Base-by-base conservation (phyloP, 2,113 vertebrate species). In the Nipponia nippon region DNA sequence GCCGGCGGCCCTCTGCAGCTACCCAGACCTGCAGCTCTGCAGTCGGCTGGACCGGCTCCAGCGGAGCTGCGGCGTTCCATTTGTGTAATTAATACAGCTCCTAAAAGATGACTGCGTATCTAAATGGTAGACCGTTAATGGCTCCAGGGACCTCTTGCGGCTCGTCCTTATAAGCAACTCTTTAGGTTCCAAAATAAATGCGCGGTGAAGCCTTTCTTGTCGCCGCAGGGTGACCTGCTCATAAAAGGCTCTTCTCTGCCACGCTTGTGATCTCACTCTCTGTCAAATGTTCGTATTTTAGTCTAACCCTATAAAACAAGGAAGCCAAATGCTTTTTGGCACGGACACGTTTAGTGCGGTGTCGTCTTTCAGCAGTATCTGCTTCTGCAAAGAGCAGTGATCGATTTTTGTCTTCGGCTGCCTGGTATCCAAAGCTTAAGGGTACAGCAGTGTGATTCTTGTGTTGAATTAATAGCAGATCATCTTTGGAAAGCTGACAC, bases 81-180 rank as follows among this genome's bases (percentile, higher is more conserved):
- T 96, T 97, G 67, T 62, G 87, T 97, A 97, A 97, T 97, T 97
- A 97, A 97, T 96, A 96, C 82, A 95, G 84, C 82, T 94, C 62
- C 87, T 96, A 70, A 91, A 94, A 88, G 91, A 94, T 95, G 94
- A 90, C 89, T 94, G 87, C 11, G 3, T 87, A 52, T 86, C 79
- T 77, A 66, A 83, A 89, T 85, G 80, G 89, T 67, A 82, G 89
- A 75, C 53, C 8, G 2, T 87, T 97, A 95, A 80, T 76, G 94
- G 91, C 89, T 95, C 95, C 82, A 49, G 91, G 94, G 96, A 97
- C 77, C 67, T 90, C 91, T 95, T 53, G 0, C 1, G 6, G 93
- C 89, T 91, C 89, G 59, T 73, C 95, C 44, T 91, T 22, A 29
- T 8, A 47, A 66, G 78, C 75, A 66, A 27, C 71, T 80, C 84